Percentiles rank a stretch among this genome's conserved stretches.
These are phyloP conservation scores for Larimichthys polyactis DNA, from an alignment of 2,113 vertebrate genomes.

Conservation along the genomic window DNA sequence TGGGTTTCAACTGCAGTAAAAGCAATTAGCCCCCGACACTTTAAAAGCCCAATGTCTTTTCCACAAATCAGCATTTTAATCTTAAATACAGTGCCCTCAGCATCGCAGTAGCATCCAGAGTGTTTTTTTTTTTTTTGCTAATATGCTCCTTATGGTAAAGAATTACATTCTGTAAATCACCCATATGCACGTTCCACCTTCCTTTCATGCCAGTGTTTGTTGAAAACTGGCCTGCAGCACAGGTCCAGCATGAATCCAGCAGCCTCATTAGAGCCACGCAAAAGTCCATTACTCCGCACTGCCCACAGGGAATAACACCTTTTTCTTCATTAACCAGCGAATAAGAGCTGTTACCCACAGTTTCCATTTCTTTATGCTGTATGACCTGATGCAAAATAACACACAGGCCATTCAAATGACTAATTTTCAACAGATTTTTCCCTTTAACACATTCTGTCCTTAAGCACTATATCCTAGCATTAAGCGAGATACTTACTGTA, in stretches of 20 bases:
- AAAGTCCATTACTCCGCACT: constrained; percentile 69
- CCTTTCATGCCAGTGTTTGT: constrained; percentile 57
- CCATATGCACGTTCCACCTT: constrained; percentile 31
- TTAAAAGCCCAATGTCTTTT: constrained; percentile 19
- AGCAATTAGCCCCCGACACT: constrained; percentile 50
- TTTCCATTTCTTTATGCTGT: constrained; percentile 58
- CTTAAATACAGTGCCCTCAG: neutral
- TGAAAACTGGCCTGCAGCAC: constrained; percentile 47
- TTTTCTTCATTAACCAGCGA: constrained; percentile 69
- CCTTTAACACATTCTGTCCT: constrained; percentile 4
- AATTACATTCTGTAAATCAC: constrained; percentile 47
- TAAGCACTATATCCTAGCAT: neutral
- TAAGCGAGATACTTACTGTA: neutral
- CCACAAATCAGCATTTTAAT: constrained; percentile 43
- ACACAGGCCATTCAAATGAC: neutral
- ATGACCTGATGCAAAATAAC: constrained; percentile 35
- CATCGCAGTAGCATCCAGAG: constrained; percentile 34
- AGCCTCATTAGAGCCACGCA: constrained; percentile 74
- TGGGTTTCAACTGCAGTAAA: constrained; percentile 45
- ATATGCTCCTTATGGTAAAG: constrained; percentile 51
- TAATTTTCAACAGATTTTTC: constrained; percentile 42
- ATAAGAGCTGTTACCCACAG: constrained; percentile 55
- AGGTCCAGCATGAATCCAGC: constrained; percentile 52
- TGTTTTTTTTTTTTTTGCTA: constrained; percentile 24
- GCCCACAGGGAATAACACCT: constrained; percentile 73